Base-by-base conservation (phyloP, 2,888 invertebrate species). In the Bembecia ichneumoniformis region DNA sequence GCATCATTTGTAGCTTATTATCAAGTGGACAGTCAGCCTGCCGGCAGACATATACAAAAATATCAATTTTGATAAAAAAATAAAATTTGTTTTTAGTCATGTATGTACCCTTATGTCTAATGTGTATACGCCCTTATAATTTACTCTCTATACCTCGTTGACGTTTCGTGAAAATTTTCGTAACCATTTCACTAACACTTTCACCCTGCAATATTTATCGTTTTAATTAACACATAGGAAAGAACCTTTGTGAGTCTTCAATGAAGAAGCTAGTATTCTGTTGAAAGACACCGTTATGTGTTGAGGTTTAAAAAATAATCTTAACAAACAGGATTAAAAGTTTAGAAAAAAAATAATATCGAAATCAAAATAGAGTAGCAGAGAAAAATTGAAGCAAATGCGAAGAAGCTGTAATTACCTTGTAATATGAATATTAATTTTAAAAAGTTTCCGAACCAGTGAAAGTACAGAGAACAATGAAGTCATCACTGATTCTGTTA, bases 381-480 rank as follows among this genome's bases (percentile, higher is more conserved):
- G 5, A 28, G 9, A 7, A 28, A 28, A 28, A 28, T 28, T 28
- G 2, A 28, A 20, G 20, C 7, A 5, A 20, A 28, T 9, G 9
- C 28, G 9, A 28, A 28, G 7, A 28, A 28, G 9, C 28, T n/a
- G n/a, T n/a, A n/a, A n/a, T n/a, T n/a, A n/a, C n/a, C n/a, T 9
- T 28, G 28, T 28, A 28, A 28, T 28, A 9, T 9, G 28, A 28
- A 28, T 28, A 28, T 9, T 9, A 9, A 9, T 28, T 28, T 20
- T 20, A 5, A 5, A 9, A 28, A 28, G 28, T 28, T 28, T 9
- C 28, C 28, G 7, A 28, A 28, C 28, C 2, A 28, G 28, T 28
- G 9, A 28, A 28, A 9, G 9, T 28, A 28, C 28, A 28, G n/a
- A 3, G 7, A 52, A 61, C 56, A 59, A 61, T 55, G 52, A 53